Percentiles rank a stretch among this genome's conserved stretches.
Evolutionary conservation across 2,113 vertebrate species (phyloP).

Genomic region (Dicentrarchus labrax): DNA sequence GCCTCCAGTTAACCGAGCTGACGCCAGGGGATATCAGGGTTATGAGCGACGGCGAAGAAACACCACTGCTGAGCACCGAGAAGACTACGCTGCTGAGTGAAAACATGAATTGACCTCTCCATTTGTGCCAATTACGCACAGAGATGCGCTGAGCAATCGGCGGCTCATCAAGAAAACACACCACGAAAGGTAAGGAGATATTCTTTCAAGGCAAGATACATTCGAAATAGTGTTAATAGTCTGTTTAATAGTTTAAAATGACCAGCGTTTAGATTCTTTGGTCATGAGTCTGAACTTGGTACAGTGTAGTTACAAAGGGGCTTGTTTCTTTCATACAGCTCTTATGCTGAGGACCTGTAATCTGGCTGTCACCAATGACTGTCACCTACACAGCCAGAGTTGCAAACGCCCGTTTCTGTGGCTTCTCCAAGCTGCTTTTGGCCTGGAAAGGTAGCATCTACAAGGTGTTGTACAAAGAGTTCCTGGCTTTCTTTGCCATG

Average conservation of each 20-base stretch:
- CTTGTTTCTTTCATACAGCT: background rate
- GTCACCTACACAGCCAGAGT: conserved; percentile 94
- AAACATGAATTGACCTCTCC: conserved; percentile 47
- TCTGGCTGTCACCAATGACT: conserved; percentile 83
- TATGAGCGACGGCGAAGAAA: conserved; percentile 29
- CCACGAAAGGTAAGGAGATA: conserved; percentile 48
- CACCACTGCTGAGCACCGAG: conserved; percentile 11
- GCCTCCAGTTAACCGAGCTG: conserved; percentile 31
- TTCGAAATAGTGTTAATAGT: too few relatives aligned
- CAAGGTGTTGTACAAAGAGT: conserved; percentile 93
- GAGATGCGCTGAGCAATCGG: conserved; percentile 40
- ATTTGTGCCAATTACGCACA: conserved; percentile 53
- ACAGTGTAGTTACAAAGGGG: background rate
- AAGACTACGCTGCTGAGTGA: background rate
- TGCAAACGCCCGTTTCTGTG: conserved; percentile 93
- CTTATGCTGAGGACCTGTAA: background rate
- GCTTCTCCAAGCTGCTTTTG: conserved; percentile 92
- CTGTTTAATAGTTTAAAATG: background rate
- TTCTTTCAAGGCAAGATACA: background rate
- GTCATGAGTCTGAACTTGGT: background rate
- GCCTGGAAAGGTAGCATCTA: conserved; percentile 97
- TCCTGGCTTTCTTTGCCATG: conserved; percentile 90
- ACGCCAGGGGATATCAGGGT: conserved; percentile 49
- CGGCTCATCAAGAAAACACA: background rate
- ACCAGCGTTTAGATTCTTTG: background rate